Percentiles rank a stretch among this genome's conserved stretches.
Evolutionary conservation across 2,888 invertebrate species (phyloP).

Genomic region (Brachylomia viminalis): DNA sequence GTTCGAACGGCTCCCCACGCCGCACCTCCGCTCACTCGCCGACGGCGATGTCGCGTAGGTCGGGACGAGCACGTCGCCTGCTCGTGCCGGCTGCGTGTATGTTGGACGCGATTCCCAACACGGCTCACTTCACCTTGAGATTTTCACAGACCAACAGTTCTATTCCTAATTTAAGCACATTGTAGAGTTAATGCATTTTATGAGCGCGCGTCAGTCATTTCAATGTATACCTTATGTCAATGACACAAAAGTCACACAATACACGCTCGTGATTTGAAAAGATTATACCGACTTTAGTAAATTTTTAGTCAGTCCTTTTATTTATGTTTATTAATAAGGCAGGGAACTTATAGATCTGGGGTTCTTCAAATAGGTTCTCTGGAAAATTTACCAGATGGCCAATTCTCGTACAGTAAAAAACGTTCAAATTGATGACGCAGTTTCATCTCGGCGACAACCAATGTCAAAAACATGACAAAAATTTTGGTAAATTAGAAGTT

Average conservation of each 20-base stretch:
- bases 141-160: neutral
- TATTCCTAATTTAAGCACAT: neutral
- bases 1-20: too few species aligned
- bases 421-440: too few species aligned
- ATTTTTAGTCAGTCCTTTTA: neutral
- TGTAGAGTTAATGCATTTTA: neutral
- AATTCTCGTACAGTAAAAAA: neutral
- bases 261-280: neutral
- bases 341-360: neutral
- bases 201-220: neutral
- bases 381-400: neutral
- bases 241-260: neutral
- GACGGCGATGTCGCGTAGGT: too few species aligned
- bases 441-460: too few species aligned
- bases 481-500: too few species aligned
- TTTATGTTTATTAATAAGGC: neutral
- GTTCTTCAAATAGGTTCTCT: neutral
- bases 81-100: too few species aligned
- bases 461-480: too few species aligned
- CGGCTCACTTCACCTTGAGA: too few species aligned
- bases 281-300: neutral
- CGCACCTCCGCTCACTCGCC: too few species aligned
- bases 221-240: neutral
- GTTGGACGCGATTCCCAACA: too few species aligned
- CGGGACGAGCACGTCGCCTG: too few species aligned